Percentiles rank a stretch among this genome's conserved stretches.
Conservation (phyloP, 2,888 invertebrate genomes). For the Dicyrtomina minuta region DNA sequence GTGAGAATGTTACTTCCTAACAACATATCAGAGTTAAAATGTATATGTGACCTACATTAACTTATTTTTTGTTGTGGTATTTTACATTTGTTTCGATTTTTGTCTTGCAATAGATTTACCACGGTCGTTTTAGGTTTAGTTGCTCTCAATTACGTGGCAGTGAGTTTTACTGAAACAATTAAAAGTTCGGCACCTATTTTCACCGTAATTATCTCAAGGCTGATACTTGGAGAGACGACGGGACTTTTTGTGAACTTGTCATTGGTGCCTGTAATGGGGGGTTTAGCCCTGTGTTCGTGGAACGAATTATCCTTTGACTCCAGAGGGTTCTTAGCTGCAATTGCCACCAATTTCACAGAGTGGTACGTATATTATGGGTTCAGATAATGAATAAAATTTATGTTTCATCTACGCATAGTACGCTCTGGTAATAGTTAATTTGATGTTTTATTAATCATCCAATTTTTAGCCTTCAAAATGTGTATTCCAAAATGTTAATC, state of each 20-base stretch:
- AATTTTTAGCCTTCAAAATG: slow-evolving; percentile 75
- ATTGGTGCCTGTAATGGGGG: slow-evolving; percentile 74
- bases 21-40: neutral
- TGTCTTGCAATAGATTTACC: slow-evolving; percentile 62
- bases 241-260: slow-evolving; percentile 70
- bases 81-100: neutral
- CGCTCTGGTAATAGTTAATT: too few species aligned
- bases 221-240: slow-evolving; percentile 64
- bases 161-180: slow-evolving; percentile 78
- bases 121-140: slow-evolving; percentile 73
- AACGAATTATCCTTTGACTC: slow-evolving; percentile 75
- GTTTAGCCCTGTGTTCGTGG: slow-evolving; percentile 72
- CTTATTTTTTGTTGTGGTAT: neutral
- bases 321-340: slow-evolving; percentile 70
- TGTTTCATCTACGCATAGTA: neutral
- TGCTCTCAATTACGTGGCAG: slow-evolving; percentile 74
- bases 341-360: slow-evolving; percentile 77
- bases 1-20: slow-evolving; percentile 56
- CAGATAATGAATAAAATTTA: neutral
- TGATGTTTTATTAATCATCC: too few species aligned
- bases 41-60: neutral
- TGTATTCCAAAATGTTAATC: slow-evolving; percentile 74
- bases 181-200: slow-evolving; percentile 78
- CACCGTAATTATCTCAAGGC: slow-evolving; percentile 69
- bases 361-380: too few species aligned